Evolutionary conservation across 1,140 invertebrate species (phyloP).

Genomic region (Charaxes varanes): DNA sequence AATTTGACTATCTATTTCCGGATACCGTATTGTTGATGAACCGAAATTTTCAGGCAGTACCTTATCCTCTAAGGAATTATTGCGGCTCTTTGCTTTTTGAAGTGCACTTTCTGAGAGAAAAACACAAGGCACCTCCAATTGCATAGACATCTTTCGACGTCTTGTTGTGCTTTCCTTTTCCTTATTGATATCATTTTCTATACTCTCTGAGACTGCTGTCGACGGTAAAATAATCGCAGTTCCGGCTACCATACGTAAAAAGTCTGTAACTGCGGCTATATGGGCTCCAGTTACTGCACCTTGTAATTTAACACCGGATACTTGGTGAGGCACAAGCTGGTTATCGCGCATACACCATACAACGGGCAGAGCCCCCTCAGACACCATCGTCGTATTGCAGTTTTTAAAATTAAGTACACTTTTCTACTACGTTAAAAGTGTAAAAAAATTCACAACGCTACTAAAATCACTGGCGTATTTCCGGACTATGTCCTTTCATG

Average conservation of each 20-base stretch:
- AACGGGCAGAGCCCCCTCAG: constrained; percentile 74
- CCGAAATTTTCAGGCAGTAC: constrained; percentile 45
- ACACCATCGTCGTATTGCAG: constrained; percentile 69
- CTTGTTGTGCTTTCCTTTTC: constrained; percentile 56
- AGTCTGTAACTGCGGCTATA: constrained; percentile 76
- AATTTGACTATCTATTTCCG: constrained; percentile 16
- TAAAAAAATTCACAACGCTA: constrained; percentile 20
- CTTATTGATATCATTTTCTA: constrained; percentile 62
- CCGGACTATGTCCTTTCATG: constrained; percentile 40
- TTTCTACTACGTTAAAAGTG: constrained; percentile 15
- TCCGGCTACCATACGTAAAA: constrained; percentile 76
- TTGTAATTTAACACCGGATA: constrained; percentile 77
- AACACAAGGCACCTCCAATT: constrained; percentile 71
- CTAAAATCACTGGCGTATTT: constrained; percentile 45
- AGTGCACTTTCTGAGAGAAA: constrained; percentile 67
- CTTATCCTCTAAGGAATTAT: constrained; percentile 62
- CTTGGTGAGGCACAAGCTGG: constrained; percentile 77
- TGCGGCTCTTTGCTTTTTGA: constrained; percentile 59
- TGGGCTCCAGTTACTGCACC: constrained; percentile 77
- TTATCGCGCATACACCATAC: constrained; percentile 80
- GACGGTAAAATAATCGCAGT: constrained; percentile 75
- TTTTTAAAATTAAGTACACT: constrained; percentile 23
- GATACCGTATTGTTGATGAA: constrained; percentile 26
- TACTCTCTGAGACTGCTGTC: constrained; percentile 52
- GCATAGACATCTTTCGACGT: constrained; percentile 68